These are phyloP conservation scores for Euura lappo DNA, from an alignment of 1,140 invertebrate species.

Conservation along the genomic window DNA sequence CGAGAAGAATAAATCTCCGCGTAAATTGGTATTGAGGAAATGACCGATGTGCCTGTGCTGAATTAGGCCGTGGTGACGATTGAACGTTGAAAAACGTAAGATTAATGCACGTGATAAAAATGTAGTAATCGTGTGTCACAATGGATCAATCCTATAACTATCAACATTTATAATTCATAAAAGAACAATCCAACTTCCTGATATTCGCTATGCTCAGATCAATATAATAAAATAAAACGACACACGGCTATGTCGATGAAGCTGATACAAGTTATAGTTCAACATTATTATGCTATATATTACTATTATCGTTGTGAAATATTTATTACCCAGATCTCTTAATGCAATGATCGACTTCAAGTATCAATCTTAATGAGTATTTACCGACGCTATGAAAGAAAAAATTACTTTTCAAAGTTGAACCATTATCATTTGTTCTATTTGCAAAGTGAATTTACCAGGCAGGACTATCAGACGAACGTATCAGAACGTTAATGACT, in stretches of 20 bases:
- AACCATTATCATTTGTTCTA: conserved; percentile 23
- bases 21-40: background rate
- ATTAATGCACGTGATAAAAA: background rate
- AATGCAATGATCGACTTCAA: conserved; percentile 27
- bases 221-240: conserved; percentile 41
- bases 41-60: background rate
- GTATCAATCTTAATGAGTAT: conserved; percentile 35
- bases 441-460: conserved; percentile 16
- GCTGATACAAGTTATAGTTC: conserved; percentile 10
- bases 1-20: no score
- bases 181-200: conserved; percentile 45
- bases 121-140: conserved; percentile 28
- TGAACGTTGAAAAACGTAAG: background rate
- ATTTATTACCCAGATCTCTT: conserved; percentile 30
- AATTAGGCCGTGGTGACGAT: background rate
- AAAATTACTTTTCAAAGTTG: conserved; percentile 20
- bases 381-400: conserved; percentile 28
- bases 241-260: conserved; percentile 27
- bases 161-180: conserved; percentile 41
- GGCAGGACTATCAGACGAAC: background rate
- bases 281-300: conserved; percentile 24
- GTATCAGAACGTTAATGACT: background rate
- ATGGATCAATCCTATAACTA: conserved; percentile 45
- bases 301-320: conserved; percentile 22
- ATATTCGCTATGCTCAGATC: conserved; percentile 33